phyloP scores from a whole-genome alignment of 2,797 vertebrate genomes.

The Semotilus atromaculatus region DNA sequence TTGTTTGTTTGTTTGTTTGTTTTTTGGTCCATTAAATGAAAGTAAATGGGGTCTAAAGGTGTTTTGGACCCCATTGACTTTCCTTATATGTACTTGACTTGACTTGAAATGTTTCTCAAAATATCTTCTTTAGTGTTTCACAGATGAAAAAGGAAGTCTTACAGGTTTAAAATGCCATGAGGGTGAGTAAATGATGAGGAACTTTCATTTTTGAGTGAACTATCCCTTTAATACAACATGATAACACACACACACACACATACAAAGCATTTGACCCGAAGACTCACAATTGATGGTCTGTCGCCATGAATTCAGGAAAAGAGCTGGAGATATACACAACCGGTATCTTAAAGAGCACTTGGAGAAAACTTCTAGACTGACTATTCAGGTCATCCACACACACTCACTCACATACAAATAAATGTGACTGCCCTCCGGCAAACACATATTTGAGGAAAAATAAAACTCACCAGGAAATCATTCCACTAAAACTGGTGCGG shows the following conservation, averaged over 20 bases:
- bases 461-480: conserved; percentile 19
- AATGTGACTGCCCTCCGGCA: conserved; percentile 22
- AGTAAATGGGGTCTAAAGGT: not conserved
- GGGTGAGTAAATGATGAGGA: not conserved
- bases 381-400: conserved; percentile 44
- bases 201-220: not conserved
- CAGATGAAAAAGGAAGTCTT: not conserved
- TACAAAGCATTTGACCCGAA: conserved; percentile 27
- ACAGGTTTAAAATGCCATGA: not conserved
- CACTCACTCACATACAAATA: conserved; percentile 46
- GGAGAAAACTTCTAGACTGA: conserved; percentile 51
- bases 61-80: not conserved
- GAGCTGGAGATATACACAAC: conserved; percentile 55
- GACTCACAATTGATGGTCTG: conserved; percentile 51
- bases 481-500: conserved; percentile 29
- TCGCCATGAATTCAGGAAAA: conserved; percentile 42
- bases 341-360: conserved; percentile 54
- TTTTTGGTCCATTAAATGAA: not conserved
- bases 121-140: not conserved
- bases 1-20: not conserved
- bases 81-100: not conserved
- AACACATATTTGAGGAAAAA: conserved; percentile 36
- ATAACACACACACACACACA: conserved; percentile 2
- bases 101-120: not conserved
- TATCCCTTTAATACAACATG: not conserved